Evolutionary conservation across 2,888 invertebrate genomes (phyloP), one percentile per base, ranked within the genome.

Genomic region (Eupithecia vulgata): DNA sequence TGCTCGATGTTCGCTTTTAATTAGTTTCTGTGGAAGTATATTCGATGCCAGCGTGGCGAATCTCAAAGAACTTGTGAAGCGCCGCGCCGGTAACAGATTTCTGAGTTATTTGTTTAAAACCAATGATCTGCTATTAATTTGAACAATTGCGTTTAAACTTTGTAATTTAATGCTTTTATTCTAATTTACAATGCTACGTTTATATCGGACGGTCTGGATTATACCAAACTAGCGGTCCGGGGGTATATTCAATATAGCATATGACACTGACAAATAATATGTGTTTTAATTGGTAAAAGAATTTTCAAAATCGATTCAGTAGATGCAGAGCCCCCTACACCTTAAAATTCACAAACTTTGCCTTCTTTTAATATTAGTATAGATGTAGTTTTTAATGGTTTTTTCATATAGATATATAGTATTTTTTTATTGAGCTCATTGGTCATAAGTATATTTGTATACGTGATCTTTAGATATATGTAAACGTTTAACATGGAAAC

Each of bases 1-100:
- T 88, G 88, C 82, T 78, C 88, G 84, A 87, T 90, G 88, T 91
- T 88, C 88, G 80, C 80, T 88, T 87, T 90, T 91, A 91, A 91
- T 91, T 90, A 90, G 89, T 90, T 90, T 88, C 87, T 87, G 87
- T 88, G 84, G 86, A 87, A 88, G 86, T 85, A 83, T 83, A 81
- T 81, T 83, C 82, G 81, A 84, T 84, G 87, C 83, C 80, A 84
- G 83, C 86, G 80, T 83, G 85, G 87, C 85, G 82, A 80, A 83
- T 85, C 83, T 85, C 85, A 87, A 88, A 89, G 88, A 90, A 90
- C 89, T 90, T 88, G 86, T 83, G 76, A 79, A 77, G 71, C 73
- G 76, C 4, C 30, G 30, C 30, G n/a, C 73, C 68, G 72, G 67
- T 68, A 67, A 68, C 65, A 52, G 68, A 59, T 30, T 52, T 48